Percentiles rank a stretch among this genome's conserved stretches.
These are phyloP conservation scores for Augiades crinisus DNA, from an alignment of 2,888 invertebrate genomes.

Conservation along the genomic window DNA sequence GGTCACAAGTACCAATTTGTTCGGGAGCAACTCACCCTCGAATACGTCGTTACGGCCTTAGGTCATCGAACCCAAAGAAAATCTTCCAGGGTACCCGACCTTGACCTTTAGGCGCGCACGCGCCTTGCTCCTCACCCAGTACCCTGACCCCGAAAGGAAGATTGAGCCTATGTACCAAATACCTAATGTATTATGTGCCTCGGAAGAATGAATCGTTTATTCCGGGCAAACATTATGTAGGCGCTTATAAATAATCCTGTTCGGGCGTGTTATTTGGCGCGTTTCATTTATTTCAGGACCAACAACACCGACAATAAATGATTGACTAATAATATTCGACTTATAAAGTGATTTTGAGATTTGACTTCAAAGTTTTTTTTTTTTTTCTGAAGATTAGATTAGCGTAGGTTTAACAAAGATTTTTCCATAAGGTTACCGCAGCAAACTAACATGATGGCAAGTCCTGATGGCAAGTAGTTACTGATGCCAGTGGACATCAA, in stretches of 20 bases:
- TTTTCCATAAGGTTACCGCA: too few relatives aligned
- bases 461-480: too few relatives aligned
- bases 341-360: neutral
- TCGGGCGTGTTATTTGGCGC: neutral
- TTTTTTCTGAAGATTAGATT: too few relatives aligned
- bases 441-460: too few relatives aligned
- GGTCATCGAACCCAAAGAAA: constrained; percentile 71
- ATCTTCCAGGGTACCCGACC: constrained; percentile 77
- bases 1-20: constrained; percentile 54
- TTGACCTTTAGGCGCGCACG: constrained; percentile 78
- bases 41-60: constrained; percentile 62
- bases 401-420: too few relatives aligned
- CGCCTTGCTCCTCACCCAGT: constrained; percentile 66
- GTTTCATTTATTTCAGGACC: neutral
- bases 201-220: constrained; percentile 10
- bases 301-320: neutral
- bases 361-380: too few relatives aligned
- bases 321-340: neutral
- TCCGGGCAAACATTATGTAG: constrained; percentile 1
- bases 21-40: constrained; percentile 66
- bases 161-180: constrained; percentile 47
- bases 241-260: constrained; percentile 1
- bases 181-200: constrained; percentile 26
- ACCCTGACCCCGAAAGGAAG: constrained; percentile 74
- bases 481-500: too few relatives aligned